These are phyloP conservation scores for Nomada ferruginata DNA, from an alignment of 2,888 invertebrate genomes.

Conservation along the genomic window DNA sequence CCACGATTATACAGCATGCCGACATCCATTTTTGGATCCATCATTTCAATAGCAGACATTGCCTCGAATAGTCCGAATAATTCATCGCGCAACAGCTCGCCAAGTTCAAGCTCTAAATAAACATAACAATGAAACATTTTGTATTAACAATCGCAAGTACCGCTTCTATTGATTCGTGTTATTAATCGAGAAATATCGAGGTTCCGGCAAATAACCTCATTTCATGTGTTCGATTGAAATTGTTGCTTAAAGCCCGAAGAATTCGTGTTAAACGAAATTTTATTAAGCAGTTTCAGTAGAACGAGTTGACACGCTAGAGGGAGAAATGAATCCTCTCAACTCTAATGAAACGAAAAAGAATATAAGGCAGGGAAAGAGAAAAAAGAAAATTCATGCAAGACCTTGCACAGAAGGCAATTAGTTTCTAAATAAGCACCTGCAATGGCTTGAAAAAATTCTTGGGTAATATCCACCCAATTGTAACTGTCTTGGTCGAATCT, in stretches of 20 bases:
- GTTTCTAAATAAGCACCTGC: constrained; percentile 84
- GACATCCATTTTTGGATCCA: constrained; percentile 99
- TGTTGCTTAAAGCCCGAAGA: neutral
- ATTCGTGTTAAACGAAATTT: neutral
- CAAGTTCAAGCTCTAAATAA: constrained; percentile 91
- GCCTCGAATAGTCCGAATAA: constrained; percentile 97
- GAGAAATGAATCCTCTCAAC: neutral
- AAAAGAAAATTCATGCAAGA: constrained; percentile 5
- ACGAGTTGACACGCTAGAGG: neutral
- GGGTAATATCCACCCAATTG: constrained; percentile 90
- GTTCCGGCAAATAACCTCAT: neutral
- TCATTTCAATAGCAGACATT: constrained; percentile 99
- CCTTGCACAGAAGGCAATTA: constrained; percentile 9
- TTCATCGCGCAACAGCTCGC: constrained; percentile 96
- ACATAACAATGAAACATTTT: constrained; percentile 40
- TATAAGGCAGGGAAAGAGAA: neutral
- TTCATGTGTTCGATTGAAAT: neutral
- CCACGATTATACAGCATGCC: constrained; percentile 98
- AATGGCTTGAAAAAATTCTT: constrained; percentile 87
- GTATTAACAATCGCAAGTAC: neutral
- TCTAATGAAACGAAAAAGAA: neutral
- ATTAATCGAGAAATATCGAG: neutral
- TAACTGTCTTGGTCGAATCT: constrained; percentile 84
- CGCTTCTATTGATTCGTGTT: neutral
- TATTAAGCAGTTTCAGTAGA: neutral